Conservation (phyloP, 1,140 invertebrate species). For the Paralvinella palmiformis region DNA sequence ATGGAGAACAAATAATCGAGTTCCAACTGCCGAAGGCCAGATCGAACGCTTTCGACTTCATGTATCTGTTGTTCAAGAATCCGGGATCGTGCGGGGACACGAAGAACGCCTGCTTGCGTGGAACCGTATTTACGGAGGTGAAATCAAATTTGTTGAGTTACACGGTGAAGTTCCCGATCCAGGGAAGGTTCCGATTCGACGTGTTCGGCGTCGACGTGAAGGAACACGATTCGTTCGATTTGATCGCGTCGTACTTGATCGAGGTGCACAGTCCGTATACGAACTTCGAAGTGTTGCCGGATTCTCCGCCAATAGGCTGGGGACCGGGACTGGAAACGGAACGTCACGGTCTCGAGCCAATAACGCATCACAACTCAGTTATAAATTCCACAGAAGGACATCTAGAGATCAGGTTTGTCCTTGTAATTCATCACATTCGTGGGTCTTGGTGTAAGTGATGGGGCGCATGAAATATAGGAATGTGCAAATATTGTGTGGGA, state of each 20-base stretch:
- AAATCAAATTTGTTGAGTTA: not conserved
- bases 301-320: constrained; percentile 41
- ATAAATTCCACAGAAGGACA: not conserved
- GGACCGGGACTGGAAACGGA: constrained; percentile 35
- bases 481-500: no score
- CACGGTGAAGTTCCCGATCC: not conserved
- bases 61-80: constrained; percentile 38
- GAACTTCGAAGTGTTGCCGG: constrained; percentile 38
- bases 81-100: not conserved
- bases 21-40: constrained; percentile 30
- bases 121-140: constrained; percentile 13
- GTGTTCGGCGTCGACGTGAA: not conserved
- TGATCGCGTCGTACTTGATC: constrained; percentile 39
- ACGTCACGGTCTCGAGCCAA: constrained; percentile 34
- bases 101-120: constrained; percentile 24
- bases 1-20: constrained; percentile 33
- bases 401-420: constrained; percentile 36
- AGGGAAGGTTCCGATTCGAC: not conserved
- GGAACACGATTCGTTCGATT: not conserved
- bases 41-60: constrained; percentile 32
- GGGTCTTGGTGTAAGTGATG: no score
- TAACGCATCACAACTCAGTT: constrained; percentile 28
- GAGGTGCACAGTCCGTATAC: constrained; percentile 29
- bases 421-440: no score
- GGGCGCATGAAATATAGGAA: no score